These are phyloP conservation scores for Altica lythri DNA, from an alignment of 2,888 invertebrate genomes.

Conservation along the genomic window DNA sequence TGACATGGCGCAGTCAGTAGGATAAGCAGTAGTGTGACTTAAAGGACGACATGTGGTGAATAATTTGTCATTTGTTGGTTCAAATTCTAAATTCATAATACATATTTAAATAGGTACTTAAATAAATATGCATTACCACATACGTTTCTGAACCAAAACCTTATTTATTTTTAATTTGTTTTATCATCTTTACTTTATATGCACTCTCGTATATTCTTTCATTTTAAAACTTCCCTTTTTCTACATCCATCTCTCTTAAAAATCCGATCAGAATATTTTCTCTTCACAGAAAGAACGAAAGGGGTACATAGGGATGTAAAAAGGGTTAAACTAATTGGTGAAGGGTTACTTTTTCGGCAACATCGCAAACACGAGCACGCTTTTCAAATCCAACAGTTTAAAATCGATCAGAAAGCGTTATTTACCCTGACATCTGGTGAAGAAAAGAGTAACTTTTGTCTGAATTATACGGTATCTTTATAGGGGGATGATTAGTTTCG, in stretches of 20 bases:
- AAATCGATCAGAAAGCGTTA: slow-evolving; percentile 18
- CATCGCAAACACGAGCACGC: not conserved
- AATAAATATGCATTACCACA: too few relatives aligned
- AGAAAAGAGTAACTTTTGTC: not conserved
- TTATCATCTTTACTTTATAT: not conserved
- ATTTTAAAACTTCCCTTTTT: not conserved
- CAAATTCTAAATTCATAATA: too few relatives aligned
- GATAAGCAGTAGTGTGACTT: too few relatives aligned
- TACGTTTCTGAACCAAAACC: too few relatives aligned
- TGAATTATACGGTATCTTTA: not conserved
- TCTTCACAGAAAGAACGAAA: not conserved
- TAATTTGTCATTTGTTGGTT: too few relatives aligned
- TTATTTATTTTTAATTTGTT: too few relatives aligned
- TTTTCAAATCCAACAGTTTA: slow-evolving; percentile 9
- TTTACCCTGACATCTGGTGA: slow-evolving; percentile 10
- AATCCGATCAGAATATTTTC: slow-evolving; percentile 11
- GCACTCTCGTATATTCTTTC: not conserved
- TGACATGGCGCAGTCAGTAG: too few relatives aligned
- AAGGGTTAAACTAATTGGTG: slow-evolving; percentile 18
- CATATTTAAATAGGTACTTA: too few relatives aligned
- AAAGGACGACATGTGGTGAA: too few relatives aligned
- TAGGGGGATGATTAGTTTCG: not conserved
- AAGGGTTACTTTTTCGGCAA: slow-evolving; percentile 15
- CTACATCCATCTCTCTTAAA: slow-evolving; percentile 8
- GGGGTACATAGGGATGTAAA: slow-evolving; percentile 16